A percentile compares a stretch with the other conserved stretches of the same genome.
Evolutionary conservation across 2,888 invertebrate species (phyloP).

Genomic region (Chymomyza amoena): DNA sequence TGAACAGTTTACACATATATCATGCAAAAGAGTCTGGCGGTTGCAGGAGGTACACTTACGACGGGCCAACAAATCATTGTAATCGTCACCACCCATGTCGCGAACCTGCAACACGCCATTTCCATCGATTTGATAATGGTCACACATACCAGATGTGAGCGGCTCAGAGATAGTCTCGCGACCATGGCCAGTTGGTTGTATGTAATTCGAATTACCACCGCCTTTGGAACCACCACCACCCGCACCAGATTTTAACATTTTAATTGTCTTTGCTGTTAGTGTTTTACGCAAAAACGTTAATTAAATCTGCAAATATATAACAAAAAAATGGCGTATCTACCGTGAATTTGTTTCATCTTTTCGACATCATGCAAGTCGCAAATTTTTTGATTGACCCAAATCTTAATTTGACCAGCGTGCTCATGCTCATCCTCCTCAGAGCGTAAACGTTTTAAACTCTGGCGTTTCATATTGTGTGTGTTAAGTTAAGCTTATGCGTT

Average conservation of each 20-base stretch:
- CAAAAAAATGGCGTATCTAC: constrained; percentile 37
- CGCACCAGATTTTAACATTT: constrained; percentile 59
- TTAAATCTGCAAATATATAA: not conserved
- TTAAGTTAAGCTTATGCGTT: not conserved
- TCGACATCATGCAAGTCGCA: constrained; percentile 46
- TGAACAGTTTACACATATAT: constrained; percentile 57
- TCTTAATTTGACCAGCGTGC: constrained; percentile 53
- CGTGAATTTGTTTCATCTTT: constrained; percentile 68
- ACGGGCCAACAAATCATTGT: constrained; percentile 46
- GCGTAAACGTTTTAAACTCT: constrained; percentile 42
- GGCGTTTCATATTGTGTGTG: not conserved
- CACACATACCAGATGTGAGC: constrained; percentile 21
- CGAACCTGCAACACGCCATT: constrained; percentile 63
- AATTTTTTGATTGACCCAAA: constrained; percentile 62
- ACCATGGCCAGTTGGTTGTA: not conserved
- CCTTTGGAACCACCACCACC: constrained; percentile 37
- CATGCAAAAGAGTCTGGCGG: constrained; percentile 54
- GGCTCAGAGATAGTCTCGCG: not conserved
- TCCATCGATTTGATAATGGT: constrained; percentile 56
- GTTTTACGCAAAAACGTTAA: not conserved
- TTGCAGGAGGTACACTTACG: constrained; percentile 53
- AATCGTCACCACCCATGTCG: constrained; percentile 39
- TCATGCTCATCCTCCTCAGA: constrained; percentile 49
- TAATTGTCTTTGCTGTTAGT: constrained; percentile 60
- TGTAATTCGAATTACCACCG: constrained; percentile 3